Evolutionary conservation across 2,797 vertebrate species (phyloP).

Genomic region (Enteromius fasciolatus): DNA sequence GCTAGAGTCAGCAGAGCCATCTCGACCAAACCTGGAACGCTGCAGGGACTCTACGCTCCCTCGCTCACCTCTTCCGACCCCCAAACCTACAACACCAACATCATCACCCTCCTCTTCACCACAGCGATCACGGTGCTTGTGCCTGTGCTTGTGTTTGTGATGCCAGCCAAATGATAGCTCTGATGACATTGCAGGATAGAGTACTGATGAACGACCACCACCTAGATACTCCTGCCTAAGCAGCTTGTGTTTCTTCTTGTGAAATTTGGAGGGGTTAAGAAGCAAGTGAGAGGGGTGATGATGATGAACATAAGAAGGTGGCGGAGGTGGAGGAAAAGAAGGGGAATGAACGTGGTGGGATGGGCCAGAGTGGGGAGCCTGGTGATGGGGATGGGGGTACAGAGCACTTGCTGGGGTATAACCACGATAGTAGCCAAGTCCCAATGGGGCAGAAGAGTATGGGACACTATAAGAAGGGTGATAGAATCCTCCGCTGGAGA

Average conservation of each 20-base stretch:
- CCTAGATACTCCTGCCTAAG: constrained; percentile 90
- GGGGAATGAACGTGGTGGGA: constrained; percentile 85
- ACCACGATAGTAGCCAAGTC: constrained; percentile 93
- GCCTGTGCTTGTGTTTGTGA: constrained; percentile 93
- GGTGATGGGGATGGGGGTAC: constrained; percentile 87
- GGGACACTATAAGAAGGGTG: constrained; percentile 95
- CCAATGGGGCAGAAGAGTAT: constrained; percentile 93
- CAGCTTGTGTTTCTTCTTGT: constrained; percentile 98
- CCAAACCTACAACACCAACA: constrained; percentile 62
- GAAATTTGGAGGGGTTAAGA: constrained; percentile 95
- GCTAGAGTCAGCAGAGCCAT: constrained; percentile 69
- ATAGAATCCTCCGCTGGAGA: constrained; percentile 88
- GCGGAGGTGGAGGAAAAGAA: constrained; percentile 89
- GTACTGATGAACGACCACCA: constrained; percentile 81
- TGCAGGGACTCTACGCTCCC: constrained; percentile 85
- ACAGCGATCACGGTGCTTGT: constrained; percentile 95
- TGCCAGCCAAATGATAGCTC: constrained; percentile 98
- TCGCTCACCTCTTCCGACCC: constrained; percentile 64
- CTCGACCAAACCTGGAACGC: constrained; percentile 90
- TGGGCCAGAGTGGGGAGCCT: constrained; percentile 77
- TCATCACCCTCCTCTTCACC: constrained; percentile 75
- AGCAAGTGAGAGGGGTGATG: constrained; percentile 90
- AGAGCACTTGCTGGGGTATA: constrained; percentile 92
- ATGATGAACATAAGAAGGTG: constrained; percentile 93
- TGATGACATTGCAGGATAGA: constrained; percentile 93